Percentiles rank a stretch among this genome's conserved stretches.
Evolutionary conservation across 2,797 vertebrate genomes (phyloP).

Genomic region (Eleutherodactylus coqui): DNA sequence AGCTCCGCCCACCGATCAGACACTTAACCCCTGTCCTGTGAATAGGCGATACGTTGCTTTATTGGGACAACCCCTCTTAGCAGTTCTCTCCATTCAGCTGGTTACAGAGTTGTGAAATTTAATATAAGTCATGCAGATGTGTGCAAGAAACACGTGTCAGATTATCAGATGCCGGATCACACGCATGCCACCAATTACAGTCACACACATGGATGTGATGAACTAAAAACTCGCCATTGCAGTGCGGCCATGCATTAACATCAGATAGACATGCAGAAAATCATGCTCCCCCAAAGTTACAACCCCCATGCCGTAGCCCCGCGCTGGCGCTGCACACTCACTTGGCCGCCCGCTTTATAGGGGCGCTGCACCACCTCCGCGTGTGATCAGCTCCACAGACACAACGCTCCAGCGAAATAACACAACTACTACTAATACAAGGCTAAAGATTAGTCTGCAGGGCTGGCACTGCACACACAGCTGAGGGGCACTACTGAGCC

Average conservation of each 20-base stretch:
- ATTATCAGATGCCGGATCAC: background rate
- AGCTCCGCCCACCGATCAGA: no score
- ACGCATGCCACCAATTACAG: background rate
- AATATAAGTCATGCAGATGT: no score
- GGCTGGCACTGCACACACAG: background rate
- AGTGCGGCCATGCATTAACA: background rate
- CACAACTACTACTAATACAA: background rate
- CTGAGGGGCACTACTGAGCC: background rate
- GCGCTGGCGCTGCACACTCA: slow-evolving; percentile 42
- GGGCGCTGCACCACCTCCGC: slow-evolving; percentile 43
- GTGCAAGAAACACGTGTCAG: background rate
- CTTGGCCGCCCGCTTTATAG: slow-evolving; percentile 40
- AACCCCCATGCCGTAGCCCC: background rate
- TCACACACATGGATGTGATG: background rate
- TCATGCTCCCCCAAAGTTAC: background rate
- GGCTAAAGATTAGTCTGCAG: background rate
- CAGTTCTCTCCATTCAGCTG: no score
- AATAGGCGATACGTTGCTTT: no score
- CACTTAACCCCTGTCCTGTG: no score
- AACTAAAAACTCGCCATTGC: background rate
- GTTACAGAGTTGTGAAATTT: no score
- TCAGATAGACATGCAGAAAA: background rate
- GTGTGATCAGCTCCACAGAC: slow-evolving; percentile 11
- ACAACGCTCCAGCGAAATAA: slow-evolving; percentile 2
- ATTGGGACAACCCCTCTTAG: no score